Conservation (phyloP, 2,888 invertebrate genomes). For the Trisateles emortualis region DNA sequence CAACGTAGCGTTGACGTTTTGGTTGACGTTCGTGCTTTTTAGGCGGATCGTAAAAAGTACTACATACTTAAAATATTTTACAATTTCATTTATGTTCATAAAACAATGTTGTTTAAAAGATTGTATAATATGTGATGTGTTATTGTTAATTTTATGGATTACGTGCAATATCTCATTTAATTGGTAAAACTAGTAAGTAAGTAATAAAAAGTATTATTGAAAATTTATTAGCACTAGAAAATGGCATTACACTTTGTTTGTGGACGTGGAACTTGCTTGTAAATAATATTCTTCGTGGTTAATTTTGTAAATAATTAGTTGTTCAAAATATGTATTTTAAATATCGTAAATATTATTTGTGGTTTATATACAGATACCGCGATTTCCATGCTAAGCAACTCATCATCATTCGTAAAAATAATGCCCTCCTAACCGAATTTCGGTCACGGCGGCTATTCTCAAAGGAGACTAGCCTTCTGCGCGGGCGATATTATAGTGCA, state of each 20-base stretch:
- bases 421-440: no score
- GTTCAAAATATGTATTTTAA: no score
- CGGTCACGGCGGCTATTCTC: no score
- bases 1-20: no score
- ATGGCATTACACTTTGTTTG: conserved; percentile 45
- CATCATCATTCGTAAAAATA: no score
- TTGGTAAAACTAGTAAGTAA: not conserved
- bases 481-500: no score
- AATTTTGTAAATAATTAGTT: no score
- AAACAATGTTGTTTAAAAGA: not conserved
- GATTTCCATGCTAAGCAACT: no score
- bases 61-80: not conserved
- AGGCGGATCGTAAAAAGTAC: not conserved
- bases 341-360: no score
- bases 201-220: conserved; percentile 26
- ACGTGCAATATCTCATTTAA: not conserved
- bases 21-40: not conserved
- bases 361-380: no score
- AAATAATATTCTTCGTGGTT: not conserved
- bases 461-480: no score
- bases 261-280: conserved; percentile 45
- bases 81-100: not conserved
- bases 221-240: conserved; percentile 25
- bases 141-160: not conserved
- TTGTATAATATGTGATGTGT: not conserved